Conservation (phyloP, 2,797 vertebrate species). For the Lepidocolaptes lacrymiger region DNA sequence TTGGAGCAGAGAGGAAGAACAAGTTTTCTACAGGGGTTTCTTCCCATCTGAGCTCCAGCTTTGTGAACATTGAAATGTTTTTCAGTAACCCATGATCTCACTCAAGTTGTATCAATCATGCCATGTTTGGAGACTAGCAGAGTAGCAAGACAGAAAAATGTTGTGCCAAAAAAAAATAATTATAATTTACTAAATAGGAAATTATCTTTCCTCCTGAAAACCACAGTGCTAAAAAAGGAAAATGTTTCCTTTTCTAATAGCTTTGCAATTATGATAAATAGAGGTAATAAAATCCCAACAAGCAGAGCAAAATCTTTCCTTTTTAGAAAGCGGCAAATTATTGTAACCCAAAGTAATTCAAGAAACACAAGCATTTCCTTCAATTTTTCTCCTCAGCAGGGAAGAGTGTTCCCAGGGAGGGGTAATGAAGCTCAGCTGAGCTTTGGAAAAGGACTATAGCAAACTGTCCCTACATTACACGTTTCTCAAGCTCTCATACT, state of each 20-base stretch:
- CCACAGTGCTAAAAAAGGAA: background rate
- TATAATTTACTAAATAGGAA: slow-evolving; percentile 20
- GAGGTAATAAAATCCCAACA: slow-evolving; percentile 33
- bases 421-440: slow-evolving; percentile 42
- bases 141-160: background rate
- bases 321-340: slow-evolving; percentile 30
- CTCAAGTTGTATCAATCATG: background rate
- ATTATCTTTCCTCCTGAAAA: slow-evolving; percentile 41
- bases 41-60: background rate
- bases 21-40: background rate
- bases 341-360: slow-evolving; percentile 37
- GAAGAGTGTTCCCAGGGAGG: background rate
- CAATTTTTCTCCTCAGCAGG: slow-evolving; percentile 42
- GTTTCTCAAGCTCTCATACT: background rate
- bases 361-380: slow-evolving; percentile 53
- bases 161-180: background rate
- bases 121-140: background rate
- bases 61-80: background rate
- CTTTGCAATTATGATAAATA: slow-evolving; percentile 53
- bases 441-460: background rate
- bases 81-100: background rate
- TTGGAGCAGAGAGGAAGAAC: background rate
- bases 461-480: background rate
- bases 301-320: background rate
- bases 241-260: slow-evolving; percentile 24